Evolutionary conservation across 2,113 vertebrate species (phyloP).

Genomic region (Cisticola juncidis): DNA sequence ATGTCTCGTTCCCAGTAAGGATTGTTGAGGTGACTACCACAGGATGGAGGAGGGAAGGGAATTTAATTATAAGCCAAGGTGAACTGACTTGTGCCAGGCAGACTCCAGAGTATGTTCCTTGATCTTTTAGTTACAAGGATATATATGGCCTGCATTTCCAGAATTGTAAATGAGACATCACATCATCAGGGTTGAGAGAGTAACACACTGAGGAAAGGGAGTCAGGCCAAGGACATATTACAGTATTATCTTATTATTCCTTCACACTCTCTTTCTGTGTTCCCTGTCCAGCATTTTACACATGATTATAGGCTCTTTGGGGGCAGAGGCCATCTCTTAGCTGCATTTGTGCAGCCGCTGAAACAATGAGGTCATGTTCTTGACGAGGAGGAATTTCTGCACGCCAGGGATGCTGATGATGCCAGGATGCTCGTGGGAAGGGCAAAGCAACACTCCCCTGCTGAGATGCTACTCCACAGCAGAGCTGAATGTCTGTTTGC

Average conservation of each 20-base stretch:
- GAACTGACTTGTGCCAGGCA: slow-evolving; percentile 2
- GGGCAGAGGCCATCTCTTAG: slow-evolving; percentile 18
- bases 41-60: not conserved
- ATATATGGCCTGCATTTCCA: slow-evolving; percentile 8
- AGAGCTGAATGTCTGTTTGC: not conserved
- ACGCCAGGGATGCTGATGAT: not conserved
- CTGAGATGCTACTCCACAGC: not conserved
- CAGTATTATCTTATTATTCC: slow-evolving; percentile 56
- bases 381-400: not conserved
- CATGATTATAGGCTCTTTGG: slow-evolving; percentile 9
- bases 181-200: slow-evolving; percentile 47
- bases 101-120: not conserved
- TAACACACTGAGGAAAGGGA: slow-evolving; percentile 27
- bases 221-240: slow-evolving; percentile 44
- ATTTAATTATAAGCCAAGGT: not conserved
- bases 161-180: slow-evolving; percentile 58
- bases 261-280: slow-evolving; percentile 16
- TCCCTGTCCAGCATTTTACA: slow-evolving; percentile 42
- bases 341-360: not conserved
- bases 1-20: not conserved
- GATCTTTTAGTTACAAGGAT: not conserved
- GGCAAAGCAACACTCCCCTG: not conserved
- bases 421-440: not conserved
- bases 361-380: slow-evolving; percentile 42
- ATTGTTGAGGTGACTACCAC: not conserved